Conservation (phyloP, 2,113 vertebrate species). For the Oreochromis niloticus region DNA sequence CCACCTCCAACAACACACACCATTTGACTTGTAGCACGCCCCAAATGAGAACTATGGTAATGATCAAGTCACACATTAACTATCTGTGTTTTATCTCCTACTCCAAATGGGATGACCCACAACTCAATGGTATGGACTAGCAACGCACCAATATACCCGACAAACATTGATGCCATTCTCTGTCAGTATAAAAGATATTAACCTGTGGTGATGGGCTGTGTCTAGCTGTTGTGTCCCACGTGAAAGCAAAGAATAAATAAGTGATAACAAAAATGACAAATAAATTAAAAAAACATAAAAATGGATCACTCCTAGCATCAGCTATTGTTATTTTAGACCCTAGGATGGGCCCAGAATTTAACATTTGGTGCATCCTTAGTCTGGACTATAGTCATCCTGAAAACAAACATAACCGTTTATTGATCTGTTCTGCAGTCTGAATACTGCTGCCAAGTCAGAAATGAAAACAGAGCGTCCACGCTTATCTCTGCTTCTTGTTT, state of each 20-base stretch:
- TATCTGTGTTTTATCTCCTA: neutral
- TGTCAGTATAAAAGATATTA: neutral
- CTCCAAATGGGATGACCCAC: neutral
- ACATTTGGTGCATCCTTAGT: neutral
- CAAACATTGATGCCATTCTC: neutral
- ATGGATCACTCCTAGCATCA: fast-evolving
- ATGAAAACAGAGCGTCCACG: neutral
- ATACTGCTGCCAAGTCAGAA: neutral
- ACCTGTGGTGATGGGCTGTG: neutral
- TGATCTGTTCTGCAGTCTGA: neutral
- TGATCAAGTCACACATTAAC: neutral
- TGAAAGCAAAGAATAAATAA: neutral
- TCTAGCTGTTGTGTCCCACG: neutral
- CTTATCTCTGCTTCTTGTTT: slow-evolving; percentile 6
- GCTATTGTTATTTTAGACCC: neutral
- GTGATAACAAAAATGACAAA: neutral
- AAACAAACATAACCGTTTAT: neutral
- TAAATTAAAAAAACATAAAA: neutral
- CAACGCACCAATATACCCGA: neutral
- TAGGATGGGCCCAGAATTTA: neutral
- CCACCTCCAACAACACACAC: neutral
- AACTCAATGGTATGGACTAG: neutral
- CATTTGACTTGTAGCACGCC: neutral
- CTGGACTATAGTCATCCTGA: neutral
- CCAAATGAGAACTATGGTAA: neutral